Evolutionary conservation across 1,140 invertebrate genomes (phyloP), one percentile per base, ranked within the genome.

Genomic region (Sycophila sp.): DNA sequence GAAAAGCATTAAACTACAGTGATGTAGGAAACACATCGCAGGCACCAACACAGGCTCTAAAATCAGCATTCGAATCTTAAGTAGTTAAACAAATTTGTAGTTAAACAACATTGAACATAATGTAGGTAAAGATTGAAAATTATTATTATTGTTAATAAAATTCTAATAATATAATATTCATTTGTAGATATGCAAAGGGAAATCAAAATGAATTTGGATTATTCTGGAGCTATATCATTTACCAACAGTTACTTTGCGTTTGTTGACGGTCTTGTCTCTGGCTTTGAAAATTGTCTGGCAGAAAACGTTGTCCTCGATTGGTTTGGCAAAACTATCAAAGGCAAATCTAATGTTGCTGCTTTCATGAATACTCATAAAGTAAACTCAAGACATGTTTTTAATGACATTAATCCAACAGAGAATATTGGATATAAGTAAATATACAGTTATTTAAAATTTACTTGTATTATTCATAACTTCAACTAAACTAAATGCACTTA

Each of bases 241-340:
- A 72, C 66, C 2, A 83, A 84, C 8, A 72, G 63, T 56, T 84
- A 78, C 40, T 83, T 79, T 36, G 55, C 77, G 2, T 58, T 84
- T 6, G 80, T 62, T 17, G 82, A 85, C 63, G 77, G 76, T 42
- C 58, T 82, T 11, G 64, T 74, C 24, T 69, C 73, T 13, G 80
- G 76, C 38, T 75, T 85, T 0, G 73, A 81, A 17, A 63, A 78
- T 32, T 71, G 80, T 45, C 73, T 86, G 3, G 75, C 74, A 6
- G 71, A 81, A 13, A 40, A 81, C 59, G 81, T 84, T 32, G 26
- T 77, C 1, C 69, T 85, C 6, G 76, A 83, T 68, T 85, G 83
- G 83, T 85, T 86, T 63, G 83, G 81, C 0, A 71, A 71, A 38
- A 78, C 56, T 3, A 73, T 85, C 11, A 79, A 32, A 32, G 82